Base-by-base conservation (phyloP, 2,113 vertebrate genomes). In the Pelodiscus sinensis region DNA sequence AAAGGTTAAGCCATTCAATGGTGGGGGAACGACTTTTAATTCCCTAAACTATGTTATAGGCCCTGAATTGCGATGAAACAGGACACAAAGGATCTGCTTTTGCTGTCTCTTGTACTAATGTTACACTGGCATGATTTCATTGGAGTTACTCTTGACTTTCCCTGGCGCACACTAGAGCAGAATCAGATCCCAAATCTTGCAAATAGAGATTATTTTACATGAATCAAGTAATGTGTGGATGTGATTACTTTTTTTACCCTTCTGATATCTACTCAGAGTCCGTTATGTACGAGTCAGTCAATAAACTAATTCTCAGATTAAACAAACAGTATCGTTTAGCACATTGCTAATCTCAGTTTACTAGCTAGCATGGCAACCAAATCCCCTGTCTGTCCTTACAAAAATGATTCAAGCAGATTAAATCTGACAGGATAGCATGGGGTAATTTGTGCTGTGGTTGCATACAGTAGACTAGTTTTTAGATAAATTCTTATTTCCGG, bases 401-500 rank as follows among this genome's bases (percentile, higher is more conserved):
- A 96, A 97, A 96, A 94, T 35, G 81, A 75, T 92, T 94, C 90
- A 83, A 27, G 60, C 78, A 92, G 97, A 96, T 95, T 90, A 97
- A 95, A 98, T 97, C 95, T 95, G 96, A 96, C 94, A 94, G 94
- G 87, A 84, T 95, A 96, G 90, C 90, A 95, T 86, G 95, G 97
- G 97, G 88, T 93, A 95, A 96, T 95, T 96, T 97, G 95, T 96
- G 90, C 88, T 90, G n/a, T 91, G 86, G 93, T 94, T 87, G 92
- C 91, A 92, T 86, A 84, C 79, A 89, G 94, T 92, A 94, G 94
- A 97, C 96, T 96, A 94, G 86, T 88, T 95, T 93, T 93, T 92
- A 96, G 94, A 96, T 90, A 96, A 95, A 95, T 94, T 96, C 96
- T 96, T 85, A 96, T 96, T 97, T 97, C 86, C 85, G 80, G 75